A percentile compares a stretch with the other conserved stretches of the same genome.
Evolutionary conservation across 1,140 invertebrate species (phyloP).

Genomic region (Drepana arcuata): DNA sequence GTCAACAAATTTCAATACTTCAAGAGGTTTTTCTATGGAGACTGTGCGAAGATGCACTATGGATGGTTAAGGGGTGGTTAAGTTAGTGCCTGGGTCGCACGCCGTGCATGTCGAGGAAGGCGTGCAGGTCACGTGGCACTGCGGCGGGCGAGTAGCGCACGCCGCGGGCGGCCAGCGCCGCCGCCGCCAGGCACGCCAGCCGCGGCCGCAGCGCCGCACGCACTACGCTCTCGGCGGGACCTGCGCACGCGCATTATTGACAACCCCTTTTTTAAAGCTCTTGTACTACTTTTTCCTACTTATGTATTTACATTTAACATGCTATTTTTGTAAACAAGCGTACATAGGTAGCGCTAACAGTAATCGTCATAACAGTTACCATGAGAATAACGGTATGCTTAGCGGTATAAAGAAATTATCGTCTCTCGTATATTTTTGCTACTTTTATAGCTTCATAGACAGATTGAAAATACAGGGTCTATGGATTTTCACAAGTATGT

Average conservation of each 20-base stretch:
- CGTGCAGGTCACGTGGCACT: slow-evolving; percentile 55
- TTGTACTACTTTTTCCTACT: no score
- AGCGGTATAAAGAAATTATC: no score
- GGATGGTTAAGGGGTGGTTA: not conserved
- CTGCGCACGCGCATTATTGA: no score
- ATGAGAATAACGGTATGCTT: no score
- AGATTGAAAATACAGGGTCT: not conserved
- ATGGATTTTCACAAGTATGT: not conserved
- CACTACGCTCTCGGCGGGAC: slow-evolving; percentile 50
- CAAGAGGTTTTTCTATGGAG: no score
- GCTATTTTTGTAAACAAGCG: no score
- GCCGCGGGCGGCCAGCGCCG: slow-evolving; percentile 34
- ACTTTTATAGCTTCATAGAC: not conserved
- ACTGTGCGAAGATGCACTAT: no score
- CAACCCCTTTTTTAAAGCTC: no score
- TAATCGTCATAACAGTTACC: no score
- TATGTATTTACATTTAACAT: no score
- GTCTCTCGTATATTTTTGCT: not conserved
- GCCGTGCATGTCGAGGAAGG: slow-evolving; percentile 62
- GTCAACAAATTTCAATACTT: no score
- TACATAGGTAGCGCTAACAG: no score
- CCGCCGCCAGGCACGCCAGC: slow-evolving; percentile 54
- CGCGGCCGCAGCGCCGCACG: slow-evolving; percentile 39
- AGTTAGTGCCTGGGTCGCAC: slow-evolving; percentile 19
- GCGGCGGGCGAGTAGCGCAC: slow-evolving; percentile 38